Percentiles rank a stretch among this genome's conserved stretches.
These are phyloP conservation scores for Hippotragus niger DNA, from an alignment of 2,113 vertebrate species.

Conservation along the genomic window DNA sequence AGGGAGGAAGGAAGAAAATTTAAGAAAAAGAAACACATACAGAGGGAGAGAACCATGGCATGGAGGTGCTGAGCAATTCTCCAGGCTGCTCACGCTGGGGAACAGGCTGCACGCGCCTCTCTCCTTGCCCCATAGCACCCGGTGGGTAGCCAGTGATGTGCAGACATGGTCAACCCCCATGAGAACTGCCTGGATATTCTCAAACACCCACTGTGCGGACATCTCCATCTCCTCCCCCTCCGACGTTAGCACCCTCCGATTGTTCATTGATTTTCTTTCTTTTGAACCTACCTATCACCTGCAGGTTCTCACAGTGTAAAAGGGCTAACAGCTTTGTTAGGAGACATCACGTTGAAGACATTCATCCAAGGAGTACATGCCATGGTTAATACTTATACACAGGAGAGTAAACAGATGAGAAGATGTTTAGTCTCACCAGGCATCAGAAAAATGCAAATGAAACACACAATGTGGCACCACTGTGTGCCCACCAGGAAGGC, in stretches of 20 bases:
- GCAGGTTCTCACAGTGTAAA: background rate
- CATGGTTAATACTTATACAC: background rate
- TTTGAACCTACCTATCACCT: background rate
- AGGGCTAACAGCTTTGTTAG: background rate
- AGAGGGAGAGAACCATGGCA: background rate
- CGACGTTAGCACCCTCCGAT: fast-evolving
- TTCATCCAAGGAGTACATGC: background rate
- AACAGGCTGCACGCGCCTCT: background rate
- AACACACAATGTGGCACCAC: background rate
- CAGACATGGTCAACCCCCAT: background rate
- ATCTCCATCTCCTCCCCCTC: background rate
- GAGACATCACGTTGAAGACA: background rate
- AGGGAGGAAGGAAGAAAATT: background rate
- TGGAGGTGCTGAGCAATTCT: background rate
- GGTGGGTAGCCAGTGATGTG: background rate
- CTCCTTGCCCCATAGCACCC: background rate
- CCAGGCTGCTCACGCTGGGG: background rate
- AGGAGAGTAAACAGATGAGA: background rate
- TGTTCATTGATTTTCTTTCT: background rate
- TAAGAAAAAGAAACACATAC: background rate
- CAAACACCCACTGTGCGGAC: background rate
- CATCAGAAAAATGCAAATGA: background rate
- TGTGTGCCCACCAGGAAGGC: fast-evolving
- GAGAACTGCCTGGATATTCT: background rate
- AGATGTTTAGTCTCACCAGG: background rate